Evolutionary conservation across 1,140 invertebrate species (phyloP).

Genomic region (Lordiphosa clarofinis): DNA sequence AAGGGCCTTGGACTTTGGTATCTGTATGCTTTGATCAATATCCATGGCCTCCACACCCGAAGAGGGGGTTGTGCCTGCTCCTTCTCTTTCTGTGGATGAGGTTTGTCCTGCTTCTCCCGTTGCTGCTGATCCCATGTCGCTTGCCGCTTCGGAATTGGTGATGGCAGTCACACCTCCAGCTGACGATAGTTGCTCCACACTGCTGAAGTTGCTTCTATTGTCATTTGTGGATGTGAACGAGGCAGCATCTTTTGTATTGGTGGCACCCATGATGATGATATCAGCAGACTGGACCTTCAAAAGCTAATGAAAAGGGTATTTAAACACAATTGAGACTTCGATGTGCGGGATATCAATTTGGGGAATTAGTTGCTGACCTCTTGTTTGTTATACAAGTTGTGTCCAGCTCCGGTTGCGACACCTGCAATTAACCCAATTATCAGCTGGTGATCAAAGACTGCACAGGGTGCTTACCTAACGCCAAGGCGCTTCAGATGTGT

Average conservation of each 20-base stretch:
- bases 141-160: constrained; percentile 32
- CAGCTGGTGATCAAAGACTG: too few species aligned
- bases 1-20: constrained; percentile 95
- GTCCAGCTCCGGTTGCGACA: too few species aligned
- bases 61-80: constrained; percentile 49
- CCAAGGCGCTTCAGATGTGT: too few species aligned
- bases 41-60: constrained; percentile 81
- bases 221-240: constrained; percentile 81
- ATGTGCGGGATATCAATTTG: too few species aligned
- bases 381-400: too few species aligned
- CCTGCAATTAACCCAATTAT: too few species aligned
- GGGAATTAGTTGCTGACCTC: too few species aligned
- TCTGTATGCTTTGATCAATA: constrained; percentile 92
- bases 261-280: constrained; percentile 8
- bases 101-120: constrained; percentile 59
- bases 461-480: too few species aligned
- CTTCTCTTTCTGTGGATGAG: constrained; percentile 71
- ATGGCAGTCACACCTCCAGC: constrained; percentile 29
- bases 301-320: too few species aligned
- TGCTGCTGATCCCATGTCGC: constrained; percentile 28
- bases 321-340: too few species aligned
- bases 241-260: constrained; percentile 55
- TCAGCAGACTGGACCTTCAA: too few species aligned
- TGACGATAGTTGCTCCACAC: constrained; percentile 43
- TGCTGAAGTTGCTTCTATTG: constrained; percentile 59